Conservation (phyloP, 2,113 vertebrate species). For the Bujurquina vittata region DNA sequence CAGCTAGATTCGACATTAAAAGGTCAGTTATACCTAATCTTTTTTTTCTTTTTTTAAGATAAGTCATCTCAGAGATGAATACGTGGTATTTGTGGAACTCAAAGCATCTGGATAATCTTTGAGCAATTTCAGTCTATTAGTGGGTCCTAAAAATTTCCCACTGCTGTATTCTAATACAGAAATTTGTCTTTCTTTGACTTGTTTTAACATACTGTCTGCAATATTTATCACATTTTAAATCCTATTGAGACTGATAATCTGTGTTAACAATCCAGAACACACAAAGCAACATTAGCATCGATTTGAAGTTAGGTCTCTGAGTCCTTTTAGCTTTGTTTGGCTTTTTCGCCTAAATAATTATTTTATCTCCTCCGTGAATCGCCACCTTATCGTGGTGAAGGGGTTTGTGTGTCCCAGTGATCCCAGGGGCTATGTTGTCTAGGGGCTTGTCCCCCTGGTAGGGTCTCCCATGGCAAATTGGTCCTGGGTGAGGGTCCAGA, state of each 20-base stretch:
- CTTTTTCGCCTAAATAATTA: neutral
- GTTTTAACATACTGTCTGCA: neutral
- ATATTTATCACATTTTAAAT: neutral
- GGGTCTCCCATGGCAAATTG: too few relatives aligned
- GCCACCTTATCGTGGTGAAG: too few relatives aligned
- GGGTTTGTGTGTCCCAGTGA: too few relatives aligned
- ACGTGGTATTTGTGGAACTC: neutral
- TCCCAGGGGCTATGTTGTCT: too few relatives aligned
- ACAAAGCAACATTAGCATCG: neutral
- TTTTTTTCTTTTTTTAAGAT: neutral
- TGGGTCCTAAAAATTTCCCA: neutral
- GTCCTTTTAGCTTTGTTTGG: neutral
- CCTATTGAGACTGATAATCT: neutral
- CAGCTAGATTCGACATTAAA: neutral
- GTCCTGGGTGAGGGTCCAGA: too few relatives aligned
- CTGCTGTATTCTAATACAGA: neutral
- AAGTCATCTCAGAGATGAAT: neutral
- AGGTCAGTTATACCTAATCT: neutral
- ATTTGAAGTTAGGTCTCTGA: neutral
- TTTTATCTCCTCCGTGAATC: too few relatives aligned
- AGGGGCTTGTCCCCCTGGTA: too few relatives aligned
- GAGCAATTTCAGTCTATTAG: neutral
- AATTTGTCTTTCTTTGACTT: neutral
- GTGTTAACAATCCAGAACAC: neutral
- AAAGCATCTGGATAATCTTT: constrained; percentile 4